phyloP scores from a whole-genome alignment of 2,888 invertebrate species.

The Spicauda simplicius region DNA sequence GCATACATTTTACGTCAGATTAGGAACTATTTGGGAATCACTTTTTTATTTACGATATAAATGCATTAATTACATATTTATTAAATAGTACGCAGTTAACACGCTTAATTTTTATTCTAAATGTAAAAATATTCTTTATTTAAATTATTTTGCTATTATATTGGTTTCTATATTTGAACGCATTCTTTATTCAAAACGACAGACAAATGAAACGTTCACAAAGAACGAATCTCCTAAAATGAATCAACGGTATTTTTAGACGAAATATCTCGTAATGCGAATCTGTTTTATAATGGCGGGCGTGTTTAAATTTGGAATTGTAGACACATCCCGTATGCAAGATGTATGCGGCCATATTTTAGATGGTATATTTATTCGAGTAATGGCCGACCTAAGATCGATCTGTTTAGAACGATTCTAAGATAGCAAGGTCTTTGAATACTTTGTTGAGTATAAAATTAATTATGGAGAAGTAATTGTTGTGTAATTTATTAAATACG shows the following conservation, averaged over 20 bases:
- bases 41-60: too few species aligned
- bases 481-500: too few species aligned
- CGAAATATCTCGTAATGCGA: conserved; percentile 37
- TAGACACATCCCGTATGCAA: conserved; percentile 52
- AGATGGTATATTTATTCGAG: conserved; percentile 47
- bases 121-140: background rate
- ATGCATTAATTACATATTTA: too few species aligned
- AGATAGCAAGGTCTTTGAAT: background rate
- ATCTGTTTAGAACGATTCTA: conserved; percentile 9
- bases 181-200: background rate
- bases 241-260: conserved; percentile 33
- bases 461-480: background rate
- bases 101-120: too few species aligned
- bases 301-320: conserved; percentile 60
- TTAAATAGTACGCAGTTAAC: too few species aligned
- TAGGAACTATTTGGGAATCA: too few species aligned
- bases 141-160: background rate
- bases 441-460: conserved; percentile 15
- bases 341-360: conserved; percentile 49
- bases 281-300: conserved; percentile 54
- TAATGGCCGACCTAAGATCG: conserved; percentile 31
- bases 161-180: background rate
- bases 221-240: conserved; percentile 14
- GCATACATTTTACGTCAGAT: too few species aligned
- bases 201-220: conserved; percentile 3